Percentiles rank a stretch among this genome's conserved stretches.
Conservation (phyloP, 1,140 invertebrate genomes). For the Trichonephila clavata region DNA sequence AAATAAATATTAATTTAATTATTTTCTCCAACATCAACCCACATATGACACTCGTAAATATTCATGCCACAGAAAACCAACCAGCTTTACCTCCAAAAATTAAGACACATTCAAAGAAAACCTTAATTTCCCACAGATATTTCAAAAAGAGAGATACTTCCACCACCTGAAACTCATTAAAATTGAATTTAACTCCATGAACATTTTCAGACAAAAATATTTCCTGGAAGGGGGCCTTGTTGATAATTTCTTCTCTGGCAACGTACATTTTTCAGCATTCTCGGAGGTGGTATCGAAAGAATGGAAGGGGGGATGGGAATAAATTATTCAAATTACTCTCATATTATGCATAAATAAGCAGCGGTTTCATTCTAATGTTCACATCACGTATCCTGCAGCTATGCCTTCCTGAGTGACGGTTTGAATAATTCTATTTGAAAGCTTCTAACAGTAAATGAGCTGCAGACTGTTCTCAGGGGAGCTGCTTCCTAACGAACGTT, state of each 20-base stretch:
- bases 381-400: not conserved
- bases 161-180: conserved; percentile 7
- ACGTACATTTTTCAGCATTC: not conserved
- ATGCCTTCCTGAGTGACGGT: not conserved
- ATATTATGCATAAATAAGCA: conserved; percentile 44
- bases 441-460: not conserved
- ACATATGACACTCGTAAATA: not conserved
- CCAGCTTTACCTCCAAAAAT: not conserved
- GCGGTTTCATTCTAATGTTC: conserved; percentile 39
- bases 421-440: conserved; percentile 45
- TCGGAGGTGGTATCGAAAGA: not conserved
- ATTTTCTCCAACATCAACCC: not conserved
- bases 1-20: not conserved
- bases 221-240: not conserved
- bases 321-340: conserved; percentile 50
- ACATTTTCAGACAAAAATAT: not conserved
- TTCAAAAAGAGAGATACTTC: not conserved
- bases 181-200: conserved; percentile 46
- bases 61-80: not conserved
- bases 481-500: not conserved
- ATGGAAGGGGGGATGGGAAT: not conserved
- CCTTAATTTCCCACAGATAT: not conserved
- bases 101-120: not conserved
- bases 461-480: not conserved
- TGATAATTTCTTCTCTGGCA: not conserved